Evolutionary conservation across 2,888 invertebrate genomes (phyloP), one percentile per base, ranked within the genome.

Genomic region (Amblyjoppa proteus): DNA sequence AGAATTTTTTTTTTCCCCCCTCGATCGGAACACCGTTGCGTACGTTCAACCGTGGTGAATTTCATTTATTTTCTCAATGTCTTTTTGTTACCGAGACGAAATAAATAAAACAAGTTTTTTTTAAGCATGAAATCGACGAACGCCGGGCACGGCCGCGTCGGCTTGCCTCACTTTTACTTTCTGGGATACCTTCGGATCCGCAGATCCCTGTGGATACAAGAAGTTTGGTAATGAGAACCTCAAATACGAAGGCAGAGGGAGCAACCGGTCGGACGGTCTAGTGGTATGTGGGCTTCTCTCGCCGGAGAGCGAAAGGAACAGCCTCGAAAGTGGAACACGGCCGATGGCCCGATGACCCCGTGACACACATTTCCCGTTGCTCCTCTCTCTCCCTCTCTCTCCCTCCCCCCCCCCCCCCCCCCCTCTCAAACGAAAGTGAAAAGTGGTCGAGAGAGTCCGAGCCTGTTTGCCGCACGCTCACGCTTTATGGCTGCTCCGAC

Each of bases 371-470:
- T 93, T 92, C 90, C 89, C 90, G 83, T 73, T 56, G 87, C 87
- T 90, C 89, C 34, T 82, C 73, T 82, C 81, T 68, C 73, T 45
- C 16, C 4, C 45, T 11, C 41, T 41, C 41, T 0, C 41, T 0
- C 20, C 20, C 20, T 0, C 16, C 0, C 53, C 68, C 41, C 9
- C 41, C 20, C 20, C 20, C 20, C 20, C 16, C 0, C 53, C 68
- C 75, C 34, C 89, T 88, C 90, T 90, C 91, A 28, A 92, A 93
- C 91, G 94, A 94, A 94, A 94, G 94, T 94, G 94, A 93, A 94
- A 93, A 91, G 88, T 78, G 20, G 38, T 25, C 41, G 83, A 56
- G 53, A 75, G 45, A 56, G 49, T 64, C 64, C 31, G 68, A 68
- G 56, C 53, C n/a, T 31, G 76, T 64, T 64, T 51, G 77, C 53